A percentile compares a stretch with the other conserved stretches of the same genome.
Conservation (phyloP, 1,140 invertebrate genomes). For the Spodoptera litura region DNA sequence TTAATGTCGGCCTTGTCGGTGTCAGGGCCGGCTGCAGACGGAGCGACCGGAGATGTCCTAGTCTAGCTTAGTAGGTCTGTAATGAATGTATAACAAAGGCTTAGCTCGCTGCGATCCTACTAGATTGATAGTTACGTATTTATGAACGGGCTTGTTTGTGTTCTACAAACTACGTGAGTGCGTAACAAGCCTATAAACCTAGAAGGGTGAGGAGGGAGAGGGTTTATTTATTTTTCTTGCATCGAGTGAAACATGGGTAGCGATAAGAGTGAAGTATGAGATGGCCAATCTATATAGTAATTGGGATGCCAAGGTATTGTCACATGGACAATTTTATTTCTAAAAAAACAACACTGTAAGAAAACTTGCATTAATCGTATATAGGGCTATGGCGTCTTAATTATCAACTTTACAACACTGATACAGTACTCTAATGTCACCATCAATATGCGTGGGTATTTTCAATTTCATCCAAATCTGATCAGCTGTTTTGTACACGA, state of each 20-base stretch:
- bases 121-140: conserved; percentile 31
- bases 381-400: too few relatives aligned
- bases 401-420: too few relatives aligned
- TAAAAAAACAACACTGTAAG: too few relatives aligned
- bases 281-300: background rate
- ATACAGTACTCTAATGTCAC: too few relatives aligned
- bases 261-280: conserved; percentile 9
- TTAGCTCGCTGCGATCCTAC: background rate
- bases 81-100: conserved; percentile 21
- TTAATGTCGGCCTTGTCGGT: conserved; percentile 22
- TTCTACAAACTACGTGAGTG: conserved; percentile 19
- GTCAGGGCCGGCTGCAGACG: conserved; percentile 18
- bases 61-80: conserved; percentile 3
- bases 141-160: conserved; percentile 35
- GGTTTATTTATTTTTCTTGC: conserved; percentile 18
- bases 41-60: background rate
- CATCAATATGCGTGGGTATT: too few relatives aligned
- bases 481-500: too few relatives aligned
- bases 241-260: background rate
- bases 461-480: too few relatives aligned
- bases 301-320: background rate
- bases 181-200: conserved; percentile 13
- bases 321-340: background rate
- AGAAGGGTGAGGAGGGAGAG: background rate
- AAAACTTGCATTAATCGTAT: too few relatives aligned